Evolutionary conservation across 2,888 invertebrate genomes (phyloP), one percentile per base, ranked within the genome.

Genomic region (Halocaridina rubra): DNA sequence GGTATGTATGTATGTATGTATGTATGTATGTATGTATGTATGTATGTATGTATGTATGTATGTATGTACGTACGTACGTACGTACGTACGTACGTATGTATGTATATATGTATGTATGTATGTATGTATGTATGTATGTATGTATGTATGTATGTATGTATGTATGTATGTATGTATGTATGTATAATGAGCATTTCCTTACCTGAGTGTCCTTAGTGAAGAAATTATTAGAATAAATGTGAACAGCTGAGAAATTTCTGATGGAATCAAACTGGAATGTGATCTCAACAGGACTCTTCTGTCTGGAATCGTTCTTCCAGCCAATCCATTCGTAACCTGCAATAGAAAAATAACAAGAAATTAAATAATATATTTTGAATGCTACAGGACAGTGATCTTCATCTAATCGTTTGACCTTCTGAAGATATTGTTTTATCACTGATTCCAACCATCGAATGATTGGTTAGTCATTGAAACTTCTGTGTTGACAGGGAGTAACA

Each of bases 191-290:
- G n/a, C n/a, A n/a, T n/a, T n/a, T 2, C 10, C 91, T 91, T 89
- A 95, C 95, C 93, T 94, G 94, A 0, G 97, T 95, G 89, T 96
- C 96, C 89, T 95, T 94, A 90, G 94, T 94, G 91, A 95, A 96
- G 91, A 95, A 94, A 91, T 97, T 97, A 91, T 96, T 97, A 91
- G 94, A 94, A 91, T 94, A 95, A 80, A 97, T 93, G 90, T 95
- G 94, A 30, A 97, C 94, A 0, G 94, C 94, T 69, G 94, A 94
- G 92, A 97, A 97, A 91, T 97, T 97, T 19, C 97, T 93, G 81
- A 96, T 95, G 90, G 93, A 93, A 90, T 97, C 97, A 91, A 97
- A 97, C 91, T 96, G 96, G 92, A 97, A 96, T 1, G 94, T 93
- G 61, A 97, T 92, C 89, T 95, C 94, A 10, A 97, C 92, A 72